A percentile compares a stretch with the other conserved stretches of the same genome.
Conservation (phyloP, 2,113 vertebrate species). For the Pteruthius melanotis region DNA sequence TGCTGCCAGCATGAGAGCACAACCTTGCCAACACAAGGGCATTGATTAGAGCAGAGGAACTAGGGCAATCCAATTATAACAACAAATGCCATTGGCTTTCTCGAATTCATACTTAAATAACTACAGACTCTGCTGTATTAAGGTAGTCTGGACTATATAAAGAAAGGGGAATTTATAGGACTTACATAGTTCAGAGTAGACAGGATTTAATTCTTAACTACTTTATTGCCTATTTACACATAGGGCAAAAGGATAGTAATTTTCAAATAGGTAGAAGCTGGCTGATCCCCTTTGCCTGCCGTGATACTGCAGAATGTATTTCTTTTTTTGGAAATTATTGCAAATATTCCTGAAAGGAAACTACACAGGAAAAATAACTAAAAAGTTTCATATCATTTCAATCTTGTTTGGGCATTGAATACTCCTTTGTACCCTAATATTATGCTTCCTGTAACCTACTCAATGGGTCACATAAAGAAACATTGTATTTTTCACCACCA, state of each 20-base stretch:
- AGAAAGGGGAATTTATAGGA: not conserved
- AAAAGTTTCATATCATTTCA: conserved; percentile 45
- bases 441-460: conserved; percentile 75
- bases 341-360: conserved; percentile 15
- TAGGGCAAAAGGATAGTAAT: not conserved
- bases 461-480: conserved; percentile 73
- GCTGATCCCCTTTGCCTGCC: not conserved
- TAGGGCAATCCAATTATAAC: conserved; percentile 67
- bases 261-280: not conserved
- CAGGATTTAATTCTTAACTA: not conserved
- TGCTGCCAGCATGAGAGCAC: conserved; percentile 28
- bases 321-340: not conserved
- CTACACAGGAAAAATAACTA: conserved; percentile 39
- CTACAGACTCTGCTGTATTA: conserved; percentile 11
- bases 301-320: not conserved
- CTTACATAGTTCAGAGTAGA: not conserved
- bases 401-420: conserved; percentile 76
- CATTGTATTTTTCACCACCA: conserved; percentile 66
- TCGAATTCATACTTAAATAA: conserved; percentile 32
- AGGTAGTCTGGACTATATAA: conserved; percentile 22
- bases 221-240: not conserved
- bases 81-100: conserved; percentile 48
- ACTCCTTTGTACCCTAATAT: conserved; percentile 76
- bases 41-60: conserved; percentile 62
- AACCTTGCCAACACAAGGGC: conserved; percentile 44